phyloP scores from a whole-genome alignment of 2,113 vertebrate species.

The Parotia lawesii region DNA sequence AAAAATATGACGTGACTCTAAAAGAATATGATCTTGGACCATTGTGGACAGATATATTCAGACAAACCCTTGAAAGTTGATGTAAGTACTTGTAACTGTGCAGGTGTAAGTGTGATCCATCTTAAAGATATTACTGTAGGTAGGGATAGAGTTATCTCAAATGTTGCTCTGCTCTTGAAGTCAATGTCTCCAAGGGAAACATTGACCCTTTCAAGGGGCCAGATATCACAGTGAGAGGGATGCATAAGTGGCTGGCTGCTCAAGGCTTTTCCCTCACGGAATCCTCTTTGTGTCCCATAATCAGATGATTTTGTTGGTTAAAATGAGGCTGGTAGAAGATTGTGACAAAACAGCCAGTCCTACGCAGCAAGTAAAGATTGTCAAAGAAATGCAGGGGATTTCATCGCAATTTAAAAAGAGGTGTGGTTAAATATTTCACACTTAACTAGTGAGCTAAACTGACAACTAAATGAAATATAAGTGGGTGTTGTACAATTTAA shows the following conservation, averaged over 20 bases:
- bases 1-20: background rate
- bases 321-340: background rate
- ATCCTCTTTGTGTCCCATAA: background rate
- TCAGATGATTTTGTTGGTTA: background rate
- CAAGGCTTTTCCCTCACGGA: background rate
- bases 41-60: background rate
- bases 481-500: background rate
- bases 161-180: background rate
- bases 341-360: background rate
- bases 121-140: background rate
- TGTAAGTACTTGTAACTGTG: background rate
- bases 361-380: background rate
- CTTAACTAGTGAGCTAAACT: background rate
- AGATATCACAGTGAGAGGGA: background rate
- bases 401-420: background rate
- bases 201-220: fast-evolving
- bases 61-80: background rate
- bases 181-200: background rate
- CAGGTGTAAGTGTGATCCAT: background rate
- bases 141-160: background rate
- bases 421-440: background rate
- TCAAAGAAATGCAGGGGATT: background rate
- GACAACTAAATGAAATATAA: background rate
- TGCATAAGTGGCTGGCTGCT: background rate
- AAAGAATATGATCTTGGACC: background rate